These are phyloP conservation scores for Chesias legatella DNA, from an alignment of 2,888 invertebrate species.

Conservation along the genomic window DNA sequence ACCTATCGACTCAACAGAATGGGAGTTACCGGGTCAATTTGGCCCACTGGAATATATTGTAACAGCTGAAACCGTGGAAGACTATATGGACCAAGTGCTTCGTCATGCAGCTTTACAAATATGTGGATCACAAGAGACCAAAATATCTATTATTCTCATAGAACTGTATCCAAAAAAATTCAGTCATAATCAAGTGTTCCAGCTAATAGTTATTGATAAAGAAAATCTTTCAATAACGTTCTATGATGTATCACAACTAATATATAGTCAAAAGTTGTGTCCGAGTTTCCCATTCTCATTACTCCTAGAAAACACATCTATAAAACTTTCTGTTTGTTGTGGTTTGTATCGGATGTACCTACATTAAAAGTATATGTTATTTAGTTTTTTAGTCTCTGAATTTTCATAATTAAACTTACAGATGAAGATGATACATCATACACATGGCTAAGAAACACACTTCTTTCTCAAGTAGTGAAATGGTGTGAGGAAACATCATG, in stretches of 20 bases:
- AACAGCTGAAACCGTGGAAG: constrained; percentile 29
- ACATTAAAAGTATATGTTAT: background rate
- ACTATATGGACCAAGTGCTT: constrained; percentile 20
- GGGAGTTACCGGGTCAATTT: constrained; percentile 28
- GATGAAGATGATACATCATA: constrained; percentile 46
- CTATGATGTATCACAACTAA: constrained; percentile 62
- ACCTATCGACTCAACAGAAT: constrained; percentile 17
- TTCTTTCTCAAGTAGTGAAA: constrained; percentile 82
- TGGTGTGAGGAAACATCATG: constrained; percentile 77
- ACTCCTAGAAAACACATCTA: constrained; percentile 48
- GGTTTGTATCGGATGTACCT: constrained; percentile 42
- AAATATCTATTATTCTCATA: constrained; percentile 45
- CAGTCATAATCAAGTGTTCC: constrained; percentile 49
- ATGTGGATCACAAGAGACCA: constrained; percentile 18
- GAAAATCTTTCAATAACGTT: constrained; percentile 57
- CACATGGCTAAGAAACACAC: constrained; percentile 77
- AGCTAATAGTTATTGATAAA: constrained; percentile 63
- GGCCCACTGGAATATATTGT: constrained; percentile 26
- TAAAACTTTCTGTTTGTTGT: constrained; percentile 60
- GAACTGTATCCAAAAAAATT: constrained; percentile 65
- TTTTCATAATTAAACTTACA: constrained; percentile 32
- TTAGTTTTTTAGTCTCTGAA: constrained; percentile 2
- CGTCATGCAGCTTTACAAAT: constrained; percentile 26
- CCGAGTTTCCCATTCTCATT: constrained; percentile 75
- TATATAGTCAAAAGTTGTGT: constrained; percentile 55